Conservation (phyloP, 2,113 vertebrate genomes). For the Alethe castanea region DNA sequence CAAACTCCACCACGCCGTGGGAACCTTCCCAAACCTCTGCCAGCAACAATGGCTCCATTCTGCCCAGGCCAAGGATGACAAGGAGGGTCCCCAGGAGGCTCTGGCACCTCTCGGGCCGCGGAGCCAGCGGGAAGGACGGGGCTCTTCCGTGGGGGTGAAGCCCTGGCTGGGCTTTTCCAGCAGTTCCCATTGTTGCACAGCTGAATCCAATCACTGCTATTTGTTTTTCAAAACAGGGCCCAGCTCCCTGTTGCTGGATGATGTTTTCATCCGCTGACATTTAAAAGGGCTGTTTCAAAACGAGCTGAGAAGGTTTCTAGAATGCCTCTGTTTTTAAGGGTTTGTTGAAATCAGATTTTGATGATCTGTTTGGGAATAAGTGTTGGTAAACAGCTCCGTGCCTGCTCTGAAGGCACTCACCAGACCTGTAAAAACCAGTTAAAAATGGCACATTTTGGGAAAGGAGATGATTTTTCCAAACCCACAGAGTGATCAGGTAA, state of each 20-base stretch:
- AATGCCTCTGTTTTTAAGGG: constrained; percentile 60
- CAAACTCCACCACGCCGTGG: rapidly evolving
- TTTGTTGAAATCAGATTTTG: constrained; percentile 51
- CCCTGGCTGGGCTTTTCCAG: background rate
- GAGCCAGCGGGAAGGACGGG: rapidly evolving
- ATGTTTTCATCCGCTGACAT: constrained; percentile 46
- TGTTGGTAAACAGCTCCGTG: constrained; percentile 22
- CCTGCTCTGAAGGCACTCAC: background rate
- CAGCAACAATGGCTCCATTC: background rate
- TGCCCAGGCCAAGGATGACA: background rate
- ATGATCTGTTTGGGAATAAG: constrained; percentile 5
- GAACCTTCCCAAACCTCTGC: background rate
- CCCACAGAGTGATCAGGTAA: constrained; percentile 31
- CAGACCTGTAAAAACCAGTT: background rate
- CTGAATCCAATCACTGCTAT: constrained; percentile 47
- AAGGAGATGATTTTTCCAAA: constrained; percentile 7
- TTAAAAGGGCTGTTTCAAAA: constrained; percentile 50
- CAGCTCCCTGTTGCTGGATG: constrained; percentile 31
- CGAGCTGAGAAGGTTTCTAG: constrained; percentile 44
- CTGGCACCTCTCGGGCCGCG: background rate
- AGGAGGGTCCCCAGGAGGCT: background rate
- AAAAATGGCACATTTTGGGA: background rate
- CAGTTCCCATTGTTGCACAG: constrained; percentile 18
- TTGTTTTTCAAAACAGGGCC: constrained; percentile 36
- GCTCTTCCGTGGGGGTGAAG: background rate